These are phyloP conservation scores for Macquaria australasica DNA, from an alignment of 2,113 vertebrate genomes.

Conservation along the genomic window DNA sequence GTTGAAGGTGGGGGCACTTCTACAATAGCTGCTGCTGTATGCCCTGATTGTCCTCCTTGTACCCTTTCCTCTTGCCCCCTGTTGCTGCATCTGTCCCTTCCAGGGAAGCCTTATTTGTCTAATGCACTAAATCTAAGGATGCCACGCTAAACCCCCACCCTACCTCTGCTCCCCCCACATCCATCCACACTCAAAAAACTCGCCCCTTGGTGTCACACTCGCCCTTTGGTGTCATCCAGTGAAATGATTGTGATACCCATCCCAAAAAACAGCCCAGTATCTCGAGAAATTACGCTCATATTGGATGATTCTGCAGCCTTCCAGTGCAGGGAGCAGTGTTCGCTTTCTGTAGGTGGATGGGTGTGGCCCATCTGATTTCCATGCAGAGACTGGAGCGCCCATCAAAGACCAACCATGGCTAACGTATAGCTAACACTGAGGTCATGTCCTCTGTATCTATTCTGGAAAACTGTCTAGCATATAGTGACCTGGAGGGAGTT, in stretches of 20 bases:
- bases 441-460: neutral
- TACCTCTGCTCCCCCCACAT: constrained; percentile 43
- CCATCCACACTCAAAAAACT: neutral
- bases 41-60: constrained; percentile 41
- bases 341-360: neutral
- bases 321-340: neutral
- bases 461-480: neutral
- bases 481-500: neutral
- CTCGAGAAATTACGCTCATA: neutral
- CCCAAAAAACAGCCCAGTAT: constrained; percentile 3
- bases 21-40: constrained; percentile 61
- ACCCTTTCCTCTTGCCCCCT: constrained; percentile 59
- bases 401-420: neutral
- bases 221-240: constrained; percentile 7
- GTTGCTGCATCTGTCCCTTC: constrained; percentile 81
- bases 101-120: constrained; percentile 80
- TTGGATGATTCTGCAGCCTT: constrained; percentile 46
- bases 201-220: neutral
- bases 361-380: neutral
- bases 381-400: neutral
- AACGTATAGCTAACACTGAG: neutral
- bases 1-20: constrained; percentile 41
- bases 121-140: constrained; percentile 81
- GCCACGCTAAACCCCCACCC: constrained; percentile 68
- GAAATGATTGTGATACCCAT: constrained; percentile 4